Conservation (phyloP, 2,888 invertebrate genomes). For the Aquatica leii region DNA sequence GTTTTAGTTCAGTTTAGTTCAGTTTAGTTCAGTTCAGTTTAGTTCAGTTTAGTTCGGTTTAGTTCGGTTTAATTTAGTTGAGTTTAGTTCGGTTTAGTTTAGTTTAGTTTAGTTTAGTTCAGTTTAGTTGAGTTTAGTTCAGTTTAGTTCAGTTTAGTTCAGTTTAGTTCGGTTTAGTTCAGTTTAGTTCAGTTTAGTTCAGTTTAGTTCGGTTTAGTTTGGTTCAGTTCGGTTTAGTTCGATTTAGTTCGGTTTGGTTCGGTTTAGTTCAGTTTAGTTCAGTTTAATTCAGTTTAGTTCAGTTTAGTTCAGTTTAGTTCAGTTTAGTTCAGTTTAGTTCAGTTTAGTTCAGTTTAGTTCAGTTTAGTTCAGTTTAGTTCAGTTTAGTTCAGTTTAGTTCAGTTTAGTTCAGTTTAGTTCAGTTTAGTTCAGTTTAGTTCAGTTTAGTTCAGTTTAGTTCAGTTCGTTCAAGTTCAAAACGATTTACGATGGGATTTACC, state of each 20-base stretch:
- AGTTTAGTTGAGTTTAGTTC: neutral
- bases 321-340: neutral
- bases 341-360: neutral
- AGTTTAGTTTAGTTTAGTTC: too few species aligned
- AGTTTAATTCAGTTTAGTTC: neutral
- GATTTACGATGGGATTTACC: too few species aligned
- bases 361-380: neutral
- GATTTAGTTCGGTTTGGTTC: neutral
- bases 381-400: neutral
- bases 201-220: neutral
- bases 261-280: neutral
- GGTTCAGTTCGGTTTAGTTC: neutral
- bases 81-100: too few species aligned
- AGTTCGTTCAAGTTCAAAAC: too few species aligned
- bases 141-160: neutral
- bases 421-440: too few species aligned
- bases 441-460: too few species aligned
- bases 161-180: neutral
- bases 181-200: neutral
- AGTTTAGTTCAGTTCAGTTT: too few species aligned
- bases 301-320: neutral
- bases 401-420: too few species aligned
- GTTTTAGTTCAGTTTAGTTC: too few species aligned
- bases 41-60: too few species aligned
- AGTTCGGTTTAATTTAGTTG: too few species aligned